Conservation (phyloP, 2,888 invertebrate genomes). For the Drosophila pseudotakahashii region DNA sequence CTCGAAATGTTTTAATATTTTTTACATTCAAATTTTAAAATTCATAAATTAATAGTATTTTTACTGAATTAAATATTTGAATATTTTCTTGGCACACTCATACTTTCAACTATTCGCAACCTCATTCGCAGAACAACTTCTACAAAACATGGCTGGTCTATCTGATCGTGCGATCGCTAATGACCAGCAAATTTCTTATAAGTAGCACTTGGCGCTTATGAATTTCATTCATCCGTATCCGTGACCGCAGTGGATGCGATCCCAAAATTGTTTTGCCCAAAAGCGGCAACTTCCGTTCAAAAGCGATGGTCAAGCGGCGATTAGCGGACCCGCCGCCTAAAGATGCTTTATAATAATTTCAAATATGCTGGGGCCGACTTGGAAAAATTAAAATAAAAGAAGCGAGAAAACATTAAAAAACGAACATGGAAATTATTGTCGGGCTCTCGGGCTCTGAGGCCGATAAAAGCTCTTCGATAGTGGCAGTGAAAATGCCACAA, state of each 20-base stretch:
- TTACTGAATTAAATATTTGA: no score
- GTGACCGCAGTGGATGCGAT: constrained; percentile 12
- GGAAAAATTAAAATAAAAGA: constrained; percentile 31
- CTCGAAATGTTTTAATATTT: no score
- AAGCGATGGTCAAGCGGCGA: constrained; percentile 68
- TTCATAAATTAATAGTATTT: no score
- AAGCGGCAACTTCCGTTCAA: constrained; percentile 79
- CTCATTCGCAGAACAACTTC: constrained; percentile 4
- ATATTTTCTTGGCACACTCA: not conserved
- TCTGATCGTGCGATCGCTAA: constrained; percentile 23
- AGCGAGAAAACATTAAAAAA: constrained; percentile 44
- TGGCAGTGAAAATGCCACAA: constrained; percentile 75
- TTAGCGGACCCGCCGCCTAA: constrained; percentile 53
- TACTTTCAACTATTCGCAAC: constrained; percentile 10
- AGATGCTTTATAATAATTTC: constrained; percentile 70
- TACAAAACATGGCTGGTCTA: constrained; percentile 4
- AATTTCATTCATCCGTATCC: constrained; percentile 34
- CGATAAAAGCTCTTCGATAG: constrained; percentile 78
- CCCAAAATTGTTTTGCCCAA: constrained; percentile 43
- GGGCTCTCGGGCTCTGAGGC: constrained; percentile 49
- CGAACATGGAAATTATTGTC: constrained; percentile 77
- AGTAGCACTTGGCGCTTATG: constrained; percentile 48
- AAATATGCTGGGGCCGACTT: constrained; percentile 61
- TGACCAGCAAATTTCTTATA: constrained; percentile 24
- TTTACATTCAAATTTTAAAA: no score